Evolutionary conservation across 2,797 vertebrate genomes (phyloP).

Genomic region (Acanthopagrus latus): DNA sequence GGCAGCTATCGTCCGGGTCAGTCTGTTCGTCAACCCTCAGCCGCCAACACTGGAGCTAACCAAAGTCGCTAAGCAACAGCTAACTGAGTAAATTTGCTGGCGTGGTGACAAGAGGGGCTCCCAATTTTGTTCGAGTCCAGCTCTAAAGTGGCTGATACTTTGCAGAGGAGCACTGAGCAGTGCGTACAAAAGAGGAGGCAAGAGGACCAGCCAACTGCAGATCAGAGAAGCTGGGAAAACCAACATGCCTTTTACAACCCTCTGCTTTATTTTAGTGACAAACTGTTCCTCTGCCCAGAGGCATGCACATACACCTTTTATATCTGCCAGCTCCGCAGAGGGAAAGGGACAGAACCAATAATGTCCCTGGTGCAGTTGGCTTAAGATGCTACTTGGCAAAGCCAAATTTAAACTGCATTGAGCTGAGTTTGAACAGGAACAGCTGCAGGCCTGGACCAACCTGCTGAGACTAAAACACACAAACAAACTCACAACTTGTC

Average conservation of each 20-base stretch:
- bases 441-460: constrained; percentile 82
- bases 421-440: constrained; percentile 75
- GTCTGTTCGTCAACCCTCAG: constrained; percentile 68
- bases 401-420: constrained; percentile 71
- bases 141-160: constrained; percentile 79
- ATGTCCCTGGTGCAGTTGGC: constrained; percentile 47
- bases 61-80: constrained; percentile 85
- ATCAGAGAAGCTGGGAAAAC: constrained; percentile 74
- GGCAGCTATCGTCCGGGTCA: constrained; percentile 71
- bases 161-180: constrained; percentile 70
- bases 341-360: constrained; percentile 38
- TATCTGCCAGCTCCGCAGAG: constrained; percentile 49
- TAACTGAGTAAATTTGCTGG: constrained; percentile 78
- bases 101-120: constrained; percentile 75
- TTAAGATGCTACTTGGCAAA: constrained; percentile 70
- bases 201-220: constrained; percentile 69
- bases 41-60: constrained; percentile 59
- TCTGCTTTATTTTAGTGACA: constrained; percentile 63
- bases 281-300: constrained; percentile 42
- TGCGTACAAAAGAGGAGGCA: constrained; percentile 71
- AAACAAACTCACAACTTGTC: constrained; percentile 83
- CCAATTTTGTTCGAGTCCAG: constrained; percentile 64
- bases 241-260: constrained; percentile 66
- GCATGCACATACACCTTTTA: constrained; percentile 47
- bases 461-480: constrained; percentile 85